Evolutionary conservation across 1,140 invertebrate genomes (phyloP).

Genomic region (Leptopilina boulardi): DNA sequence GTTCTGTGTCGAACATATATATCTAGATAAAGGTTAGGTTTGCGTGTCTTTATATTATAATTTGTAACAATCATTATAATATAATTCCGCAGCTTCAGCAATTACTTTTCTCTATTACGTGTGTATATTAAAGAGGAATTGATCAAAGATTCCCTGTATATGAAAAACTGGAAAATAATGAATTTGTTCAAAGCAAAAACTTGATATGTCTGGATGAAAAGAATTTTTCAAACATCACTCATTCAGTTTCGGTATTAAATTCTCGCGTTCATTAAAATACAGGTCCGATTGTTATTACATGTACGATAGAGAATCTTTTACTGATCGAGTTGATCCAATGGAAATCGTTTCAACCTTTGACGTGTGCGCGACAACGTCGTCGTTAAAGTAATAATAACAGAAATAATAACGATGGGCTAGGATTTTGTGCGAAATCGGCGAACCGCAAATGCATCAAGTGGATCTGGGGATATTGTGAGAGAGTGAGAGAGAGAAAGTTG

Average conservation of each 20-base stretch:
- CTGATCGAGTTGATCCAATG: constrained; percentile 41
- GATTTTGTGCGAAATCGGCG: constrained; percentile 69
- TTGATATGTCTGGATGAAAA: constrained; percentile 18
- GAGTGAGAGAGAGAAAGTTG: constrained; percentile 55
- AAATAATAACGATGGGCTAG: constrained; percentile 68
- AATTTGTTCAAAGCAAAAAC: constrained; percentile 3
- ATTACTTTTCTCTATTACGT: constrained; percentile 1
- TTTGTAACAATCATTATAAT: neutral
- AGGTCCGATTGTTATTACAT: constrained; percentile 22
- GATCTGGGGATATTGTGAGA: constrained; percentile 52
- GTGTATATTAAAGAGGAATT: neutral
- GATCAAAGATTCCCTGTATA: neutral
- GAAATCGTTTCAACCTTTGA: constrained; percentile 60
- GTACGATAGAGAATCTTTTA: constrained; percentile 28
- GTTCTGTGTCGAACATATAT: too few species aligned
- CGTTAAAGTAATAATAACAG: constrained; percentile 67
- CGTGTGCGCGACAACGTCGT: constrained; percentile 62
- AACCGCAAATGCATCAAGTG: constrained; percentile 71
- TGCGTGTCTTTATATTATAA: neutral
- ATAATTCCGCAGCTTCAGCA: constrained; percentile 26
- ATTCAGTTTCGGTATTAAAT: constrained; percentile 13
- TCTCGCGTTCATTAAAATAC: constrained; percentile 22
- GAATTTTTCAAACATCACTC: constrained; percentile 19
- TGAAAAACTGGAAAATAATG: constrained; percentile 6
- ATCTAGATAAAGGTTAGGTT: too few species aligned